Conservation (phyloP, 2,797 vertebrate genomes). For the Poeciliopsis gracilis region DNA sequence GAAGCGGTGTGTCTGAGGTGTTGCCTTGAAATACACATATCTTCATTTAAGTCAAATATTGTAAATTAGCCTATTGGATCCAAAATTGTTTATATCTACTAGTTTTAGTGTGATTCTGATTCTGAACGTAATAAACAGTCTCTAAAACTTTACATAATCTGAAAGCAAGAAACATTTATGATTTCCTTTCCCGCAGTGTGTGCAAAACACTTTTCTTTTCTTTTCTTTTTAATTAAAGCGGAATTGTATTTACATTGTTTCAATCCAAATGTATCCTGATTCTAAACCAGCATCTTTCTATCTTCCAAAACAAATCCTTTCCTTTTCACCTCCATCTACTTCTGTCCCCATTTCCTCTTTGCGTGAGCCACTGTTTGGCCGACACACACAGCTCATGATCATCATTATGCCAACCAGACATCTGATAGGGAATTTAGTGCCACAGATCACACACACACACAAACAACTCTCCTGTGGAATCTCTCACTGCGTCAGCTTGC, state of each 20-base stretch:
- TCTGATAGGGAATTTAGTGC: constrained; percentile 37
- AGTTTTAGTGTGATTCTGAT: neutral
- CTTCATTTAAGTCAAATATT: no score
- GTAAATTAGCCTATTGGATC: neutral
- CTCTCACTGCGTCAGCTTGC: constrained; percentile 5
- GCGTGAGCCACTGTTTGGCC: constrained; percentile 30
- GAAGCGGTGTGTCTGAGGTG: no score
- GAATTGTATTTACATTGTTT: neutral
- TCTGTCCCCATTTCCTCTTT: constrained; percentile 49
- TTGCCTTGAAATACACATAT: no score
- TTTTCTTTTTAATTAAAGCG: no score
- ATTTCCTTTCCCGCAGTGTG: neutral
- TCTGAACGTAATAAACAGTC: neutral
- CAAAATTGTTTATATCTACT: neutral
- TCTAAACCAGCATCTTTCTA: neutral
- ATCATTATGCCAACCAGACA: constrained; percentile 33
- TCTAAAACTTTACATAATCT: neutral
- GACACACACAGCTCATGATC: constrained; percentile 16
- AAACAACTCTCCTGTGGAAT: constrained; percentile 8
- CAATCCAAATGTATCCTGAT: neutral
- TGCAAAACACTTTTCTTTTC: neutral
- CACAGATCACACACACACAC: constrained; percentile 14
- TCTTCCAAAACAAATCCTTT: constrained; percentile 32
- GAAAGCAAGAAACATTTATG: neutral
- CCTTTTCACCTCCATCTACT: constrained; percentile 18